Percentiles rank a stretch among this genome's conserved stretches.
Evolutionary conservation across 2,888 invertebrate species (phyloP).

Genomic region (Epinotia ramella): DNA sequence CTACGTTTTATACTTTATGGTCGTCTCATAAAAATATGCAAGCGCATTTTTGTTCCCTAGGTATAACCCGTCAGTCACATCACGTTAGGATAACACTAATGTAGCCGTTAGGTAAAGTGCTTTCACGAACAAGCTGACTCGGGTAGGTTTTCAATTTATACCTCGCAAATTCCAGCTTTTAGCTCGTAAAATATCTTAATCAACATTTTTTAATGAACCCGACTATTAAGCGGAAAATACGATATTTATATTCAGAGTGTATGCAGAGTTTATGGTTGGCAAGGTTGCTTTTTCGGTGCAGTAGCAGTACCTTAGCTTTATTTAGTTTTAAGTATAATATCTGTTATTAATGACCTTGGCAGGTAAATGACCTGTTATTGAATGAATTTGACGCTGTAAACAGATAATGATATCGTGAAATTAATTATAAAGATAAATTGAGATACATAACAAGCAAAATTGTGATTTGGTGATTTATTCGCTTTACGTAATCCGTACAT

Average conservation of each 20-base stretch:
- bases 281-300: slow-evolving; percentile 21
- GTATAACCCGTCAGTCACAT: slow-evolving; percentile 37
- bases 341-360: slow-evolving; percentile 7
- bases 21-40: slow-evolving; percentile 29
- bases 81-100: slow-evolving; percentile 44
- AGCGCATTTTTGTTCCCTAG: slow-evolving; percentile 31
- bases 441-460: no score
- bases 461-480: no score
- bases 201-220: slow-evolving; percentile 45
- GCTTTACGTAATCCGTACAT: no score
- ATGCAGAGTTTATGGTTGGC: slow-evolving; percentile 26
- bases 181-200: slow-evolving; percentile 45
- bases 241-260: slow-evolving; percentile 36
- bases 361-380: slow-evolving; percentile 16
- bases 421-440: not conserved
- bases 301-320: slow-evolving; percentile 16
- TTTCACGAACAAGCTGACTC: slow-evolving; percentile 43
- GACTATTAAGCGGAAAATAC: slow-evolving; percentile 27
- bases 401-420: not conserved
- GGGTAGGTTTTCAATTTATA: slow-evolving; percentile 41
- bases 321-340: slow-evolving; percentile 14
- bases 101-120: slow-evolving; percentile 43
- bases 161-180: slow-evolving; percentile 41
- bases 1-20: slow-evolving; percentile 6
- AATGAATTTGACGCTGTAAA: not conserved